Percentiles rank a stretch among this genome's conserved stretches.
These are phyloP conservation scores for Eurystomus glaucurus DNA, from an alignment of 2,797 vertebrate species.

Conservation along the genomic window DNA sequence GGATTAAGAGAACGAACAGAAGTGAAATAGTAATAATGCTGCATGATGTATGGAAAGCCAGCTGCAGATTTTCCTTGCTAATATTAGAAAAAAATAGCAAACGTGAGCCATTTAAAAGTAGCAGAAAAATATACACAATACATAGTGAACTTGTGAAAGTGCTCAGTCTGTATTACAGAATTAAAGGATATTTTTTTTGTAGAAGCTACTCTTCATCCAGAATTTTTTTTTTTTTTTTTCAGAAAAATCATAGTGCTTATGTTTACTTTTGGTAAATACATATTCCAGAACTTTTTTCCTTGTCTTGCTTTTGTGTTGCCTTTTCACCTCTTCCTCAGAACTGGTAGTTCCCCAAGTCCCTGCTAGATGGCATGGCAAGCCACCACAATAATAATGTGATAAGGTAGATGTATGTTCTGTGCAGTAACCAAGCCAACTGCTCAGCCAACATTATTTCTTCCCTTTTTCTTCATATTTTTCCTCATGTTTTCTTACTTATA, in stretches of 20 bases:
- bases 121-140: not conserved
- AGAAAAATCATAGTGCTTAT: not conserved
- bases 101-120: not conserved
- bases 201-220: not conserved
- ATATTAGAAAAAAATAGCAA: not conserved
- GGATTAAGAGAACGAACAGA: not conserved
- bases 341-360: slow-evolving; percentile 63
- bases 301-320: not conserved
- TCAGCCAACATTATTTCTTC: not conserved
- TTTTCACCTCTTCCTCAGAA: slow-evolving; percentile 13
- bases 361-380: slow-evolving; percentile 79
- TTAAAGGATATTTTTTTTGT: not conserved
- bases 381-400: slow-evolving; percentile 45
- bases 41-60: not conserved
- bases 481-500: not conserved
- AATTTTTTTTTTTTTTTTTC: not conserved
- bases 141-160: not conserved
- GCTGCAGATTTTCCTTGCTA: not conserved
- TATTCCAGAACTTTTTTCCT: not conserved
- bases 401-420: not conserved
- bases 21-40: not conserved
- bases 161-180: not conserved
- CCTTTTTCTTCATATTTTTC: not conserved
- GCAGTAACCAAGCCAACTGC: not conserved
- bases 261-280: not conserved